phyloP scores from a whole-genome alignment of 2,888 invertebrate genomes.

The Crocallis elinguaria region DNA sequence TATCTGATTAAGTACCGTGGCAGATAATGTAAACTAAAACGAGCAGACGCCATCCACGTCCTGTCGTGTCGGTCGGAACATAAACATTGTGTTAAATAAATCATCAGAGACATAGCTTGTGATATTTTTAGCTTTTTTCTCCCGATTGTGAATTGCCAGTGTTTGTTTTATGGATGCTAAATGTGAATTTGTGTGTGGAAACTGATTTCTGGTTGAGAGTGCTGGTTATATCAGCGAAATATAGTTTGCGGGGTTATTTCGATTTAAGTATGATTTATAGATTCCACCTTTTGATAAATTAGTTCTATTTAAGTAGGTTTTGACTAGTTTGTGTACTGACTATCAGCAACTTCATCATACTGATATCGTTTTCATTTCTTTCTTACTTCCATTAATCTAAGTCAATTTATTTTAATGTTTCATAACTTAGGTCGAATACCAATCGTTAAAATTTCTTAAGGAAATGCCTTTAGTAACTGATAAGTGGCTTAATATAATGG shows the following conservation, averaged over 20 bases:
- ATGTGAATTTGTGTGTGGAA: conserved; percentile 38
- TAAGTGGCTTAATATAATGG: conserved; percentile 16
- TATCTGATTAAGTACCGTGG: conserved; percentile 31
- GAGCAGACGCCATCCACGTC: conserved; percentile 66
- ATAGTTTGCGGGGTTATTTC: no score
- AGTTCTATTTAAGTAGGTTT: neutral
- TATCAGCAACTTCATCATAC: neutral
- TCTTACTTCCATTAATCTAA: neutral
- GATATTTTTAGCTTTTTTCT: conserved; percentile 59
- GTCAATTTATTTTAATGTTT: neutral
- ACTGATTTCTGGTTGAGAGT: neutral
- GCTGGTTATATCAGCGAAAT: no score
- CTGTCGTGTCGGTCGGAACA: conserved; percentile 57
- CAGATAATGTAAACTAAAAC: conserved; percentile 63
- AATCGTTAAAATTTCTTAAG: neutral
- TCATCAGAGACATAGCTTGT: conserved; percentile 73
- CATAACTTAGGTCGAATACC: neutral
- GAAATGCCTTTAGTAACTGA: conserved; percentile 1
- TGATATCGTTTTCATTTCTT: neutral
- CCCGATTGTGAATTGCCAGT: conserved; percentile 52
- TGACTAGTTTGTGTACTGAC: neutral
- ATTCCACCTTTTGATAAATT: conserved; percentile 18
- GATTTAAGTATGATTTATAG: conserved; percentile 25
- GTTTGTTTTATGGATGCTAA: conserved; percentile 57
- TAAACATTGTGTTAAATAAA: conserved; percentile 79